Percentiles rank a stretch among this genome's conserved stretches.
These are phyloP conservation scores for Nesogale talazaci DNA, from an alignment of 2,113 vertebrate genomes.

Conservation along the genomic window DNA sequence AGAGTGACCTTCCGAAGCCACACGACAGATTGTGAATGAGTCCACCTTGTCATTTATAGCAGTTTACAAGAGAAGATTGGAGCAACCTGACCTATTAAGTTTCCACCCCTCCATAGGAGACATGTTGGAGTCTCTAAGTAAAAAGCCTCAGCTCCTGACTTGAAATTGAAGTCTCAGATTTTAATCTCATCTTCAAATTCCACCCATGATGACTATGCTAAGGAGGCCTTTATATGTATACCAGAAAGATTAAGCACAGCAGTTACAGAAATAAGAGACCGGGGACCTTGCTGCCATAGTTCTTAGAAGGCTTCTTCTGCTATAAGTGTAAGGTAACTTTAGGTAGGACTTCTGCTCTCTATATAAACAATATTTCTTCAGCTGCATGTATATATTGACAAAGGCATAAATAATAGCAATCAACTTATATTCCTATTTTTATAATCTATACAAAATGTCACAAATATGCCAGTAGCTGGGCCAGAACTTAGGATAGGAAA, in stretches of 20 bases:
- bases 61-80: not conserved
- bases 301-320: not conserved
- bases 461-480: not conserved
- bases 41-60: not conserved
- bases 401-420: not conserved
- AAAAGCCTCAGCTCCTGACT: not conserved
- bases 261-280: not conserved
- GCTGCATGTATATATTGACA: not conserved
- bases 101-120: not conserved
- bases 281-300: not conserved
- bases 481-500: slow-evolving; percentile 18
- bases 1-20: slow-evolving; percentile 31
- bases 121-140: not conserved
- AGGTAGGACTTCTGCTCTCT: not conserved
- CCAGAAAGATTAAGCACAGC: not conserved
- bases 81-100: not conserved
- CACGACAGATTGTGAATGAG: slow-evolving; percentile 47
- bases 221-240: not conserved
- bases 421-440: not conserved
- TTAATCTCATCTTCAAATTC: not conserved
- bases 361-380: not conserved
- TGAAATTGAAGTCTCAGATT: not conserved
- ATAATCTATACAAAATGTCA: not conserved
- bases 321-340: not conserved
- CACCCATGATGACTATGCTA: not conserved